Conservation (phyloP, 2,888 invertebrate genomes). For the Hylaea fasciaria region DNA sequence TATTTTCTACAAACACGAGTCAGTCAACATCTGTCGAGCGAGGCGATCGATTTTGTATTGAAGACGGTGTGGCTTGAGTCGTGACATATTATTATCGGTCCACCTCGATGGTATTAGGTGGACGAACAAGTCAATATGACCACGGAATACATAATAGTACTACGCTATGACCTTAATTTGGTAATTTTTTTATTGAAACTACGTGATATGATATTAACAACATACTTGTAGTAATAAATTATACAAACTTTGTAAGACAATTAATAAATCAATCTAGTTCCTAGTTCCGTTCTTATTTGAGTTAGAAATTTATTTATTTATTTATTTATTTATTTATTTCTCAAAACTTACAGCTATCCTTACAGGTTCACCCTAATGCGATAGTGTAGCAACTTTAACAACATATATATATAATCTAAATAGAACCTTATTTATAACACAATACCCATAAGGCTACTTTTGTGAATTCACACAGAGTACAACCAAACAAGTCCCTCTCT, state of each 20-base stretch:
- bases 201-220: no score
- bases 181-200: no score
- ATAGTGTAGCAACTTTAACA: no score
- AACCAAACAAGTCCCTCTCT: no score
- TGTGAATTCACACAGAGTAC: no score
- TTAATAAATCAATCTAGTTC: slow-evolving; percentile 1
- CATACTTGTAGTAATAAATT: neutral
- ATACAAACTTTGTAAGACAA: neutral
- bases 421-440: no score
- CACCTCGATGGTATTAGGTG: neutral
- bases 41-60: slow-evolving; percentile 20
- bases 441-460: no score
- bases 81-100: slow-evolving; percentile 6
- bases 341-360: no score
- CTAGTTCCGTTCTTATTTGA: neutral
- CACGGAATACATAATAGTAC: no score
- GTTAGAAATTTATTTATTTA: neutral
- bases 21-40: slow-evolving; percentile 8
- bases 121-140: neutral
- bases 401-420: no score
- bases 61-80: slow-evolving; percentile 8
- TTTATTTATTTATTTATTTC: neutral
- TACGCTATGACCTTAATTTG: no score
- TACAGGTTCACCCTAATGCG: no score
- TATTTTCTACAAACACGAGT: slow-evolving; percentile 1